phyloP scores from a whole-genome alignment of 2,888 invertebrate species.

The Lathronympha strigana region DNA sequence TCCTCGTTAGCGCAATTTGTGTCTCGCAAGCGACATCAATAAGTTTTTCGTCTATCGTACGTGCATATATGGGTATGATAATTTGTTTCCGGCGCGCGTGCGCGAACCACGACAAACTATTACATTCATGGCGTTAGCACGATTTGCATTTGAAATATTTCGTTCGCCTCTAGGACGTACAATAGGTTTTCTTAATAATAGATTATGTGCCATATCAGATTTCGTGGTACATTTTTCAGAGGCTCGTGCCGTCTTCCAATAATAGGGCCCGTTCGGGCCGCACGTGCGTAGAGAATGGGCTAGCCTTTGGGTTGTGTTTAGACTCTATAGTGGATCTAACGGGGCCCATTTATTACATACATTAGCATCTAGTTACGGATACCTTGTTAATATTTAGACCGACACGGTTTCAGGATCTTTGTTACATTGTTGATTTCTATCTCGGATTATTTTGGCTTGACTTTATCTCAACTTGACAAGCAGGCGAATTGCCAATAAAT shows the following conservation, averaged over 20 bases:
- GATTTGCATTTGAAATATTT: slow-evolving; percentile 84
- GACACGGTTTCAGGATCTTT: slow-evolving; percentile 21
- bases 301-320: slow-evolving; percentile 50
- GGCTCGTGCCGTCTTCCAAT: slow-evolving; percentile 75
- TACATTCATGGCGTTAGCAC: slow-evolving; percentile 82
- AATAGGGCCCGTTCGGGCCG: slow-evolving; percentile 72
- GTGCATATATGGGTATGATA: slow-evolving; percentile 83
- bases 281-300: slow-evolving; percentile 77
- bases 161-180: slow-evolving; percentile 73
- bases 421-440: slow-evolving; percentile 21
- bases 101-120: slow-evolving; percentile 81
- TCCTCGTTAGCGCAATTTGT: slow-evolving; percentile 79
- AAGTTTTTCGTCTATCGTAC: slow-evolving; percentile 77
- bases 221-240: slow-evolving; percentile 81
- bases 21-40: slow-evolving; percentile 76
- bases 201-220: slow-evolving; percentile 76
- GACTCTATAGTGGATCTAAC: slow-evolving; percentile 54
- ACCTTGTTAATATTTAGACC: slow-evolving; percentile 31
- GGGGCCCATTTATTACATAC: slow-evolving; percentile 48
- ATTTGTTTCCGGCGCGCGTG: slow-evolving; percentile 84
- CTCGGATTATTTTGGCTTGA: not conserved
- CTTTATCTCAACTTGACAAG: slow-evolving; percentile 1
- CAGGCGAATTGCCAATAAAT: not conserved
- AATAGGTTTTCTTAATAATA: slow-evolving; percentile 74
- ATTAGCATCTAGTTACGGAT: slow-evolving; percentile 36